Base-by-base conservation (phyloP, 1,140 invertebrate genomes). In the Mycetomoellerius zeteki region DNA sequence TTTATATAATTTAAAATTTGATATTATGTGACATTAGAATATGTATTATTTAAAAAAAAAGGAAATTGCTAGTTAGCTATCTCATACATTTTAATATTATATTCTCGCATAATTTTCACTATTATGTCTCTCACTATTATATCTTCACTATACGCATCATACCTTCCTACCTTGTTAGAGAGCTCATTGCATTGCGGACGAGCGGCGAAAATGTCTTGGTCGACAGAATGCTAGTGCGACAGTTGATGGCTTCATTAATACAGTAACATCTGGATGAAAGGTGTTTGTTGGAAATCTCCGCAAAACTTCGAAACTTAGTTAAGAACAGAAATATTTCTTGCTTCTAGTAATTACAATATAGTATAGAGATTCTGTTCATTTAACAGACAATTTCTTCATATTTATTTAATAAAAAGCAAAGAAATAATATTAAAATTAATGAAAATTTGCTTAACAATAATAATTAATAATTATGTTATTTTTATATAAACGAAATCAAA, bases 231-330 rank as follows among this genome's bases (percentile, higher is more conserved):
- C 73, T 19, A 65, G n/a, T 33, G 30, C 47, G 73, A 30, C 60
- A 84, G 69, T 77, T 77, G 73, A 85, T 78, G 60, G 47, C 71
- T 77, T 85, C 47, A 85, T 85, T 85, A 85, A 85, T 85, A 85
- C 19, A 19, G 30, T 65, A 85, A 85, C 82, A 64, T 78, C 82
- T 85, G 82, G 60, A 21, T 85, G 60, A 85, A 85, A 77, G 82
- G 47, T 62, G 72, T 64, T 33, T 64, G 82, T 64, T 16, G 47
- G 30, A 78, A 85, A 78, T 78, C 47, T 78, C 21, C 58, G 47
- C 7, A 47, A 64, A 54, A 85, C 58, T 85, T 85, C 37, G 82
- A 56, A 85, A 85, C 47, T 85, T 14, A 12, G 30, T 65, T 76
- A 85, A 67, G 16, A 85, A 10, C 3, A 8, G 47, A 27, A 78